Base-by-base conservation (phyloP, 2,113 vertebrate species). In the Amazona vittata region DNA sequence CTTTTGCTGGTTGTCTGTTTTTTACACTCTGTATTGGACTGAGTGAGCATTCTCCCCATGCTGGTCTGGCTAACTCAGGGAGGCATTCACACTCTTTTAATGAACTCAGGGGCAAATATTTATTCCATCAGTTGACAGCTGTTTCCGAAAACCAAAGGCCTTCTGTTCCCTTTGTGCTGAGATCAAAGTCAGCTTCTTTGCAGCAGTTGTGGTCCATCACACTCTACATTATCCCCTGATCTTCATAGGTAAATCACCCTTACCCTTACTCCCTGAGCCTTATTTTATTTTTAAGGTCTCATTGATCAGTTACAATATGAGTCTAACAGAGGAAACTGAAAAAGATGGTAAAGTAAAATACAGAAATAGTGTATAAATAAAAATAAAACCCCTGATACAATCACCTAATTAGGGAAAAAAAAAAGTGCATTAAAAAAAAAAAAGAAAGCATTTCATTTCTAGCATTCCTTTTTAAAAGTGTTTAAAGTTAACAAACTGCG, bases 11-110 rank as follows among this genome's bases (percentile, higher is more conserved):
- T 52, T 57, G 6, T 26, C 17, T 68, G 11, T 0, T 6, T 90
- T 83, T 76, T 19, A 11, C 41, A 55, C 4, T 65, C 10, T 65
- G 12, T n/a, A 7, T n/a, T 83, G 22, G 5, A 5, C 19, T 63
- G 33, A 67, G 20, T 0, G 2, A 35, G 3, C 12, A 11, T 4
- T 39, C 11, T 67, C 8, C 7, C 6, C 4, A 2, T 50, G 9
- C 1, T 20, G 24, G 4, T 79, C 43, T 80, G 19, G 6, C 11
- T 63, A 59, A 39, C 9, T 21, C 29, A 47, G 9, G 41, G 10
- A 93, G 28, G 69, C 17, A 67, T 41, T 88, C 15, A 78, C 4
- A 21, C 6, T 63, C 4, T 28, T 83, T 63, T 71, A 62, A 47
- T 50, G 9, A 81, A 46, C 22, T 37, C 15, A 15, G 3, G 28